Evolutionary conservation across 2,113 vertebrate species (phyloP).

Genomic region (Parus major): DNA sequence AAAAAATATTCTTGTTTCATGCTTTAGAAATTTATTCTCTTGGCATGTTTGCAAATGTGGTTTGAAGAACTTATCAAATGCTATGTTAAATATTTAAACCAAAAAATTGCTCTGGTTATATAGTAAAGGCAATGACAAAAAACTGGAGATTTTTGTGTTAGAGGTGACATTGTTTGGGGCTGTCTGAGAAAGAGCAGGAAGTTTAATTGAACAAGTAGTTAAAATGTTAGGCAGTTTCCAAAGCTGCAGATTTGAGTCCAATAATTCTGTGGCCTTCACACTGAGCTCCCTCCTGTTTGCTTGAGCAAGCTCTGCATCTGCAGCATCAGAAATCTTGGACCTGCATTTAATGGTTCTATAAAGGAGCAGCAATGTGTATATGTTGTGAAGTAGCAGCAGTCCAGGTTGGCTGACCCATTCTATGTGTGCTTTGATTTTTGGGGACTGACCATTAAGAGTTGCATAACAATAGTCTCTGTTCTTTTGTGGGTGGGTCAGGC

Average conservation of each 20-base stretch:
- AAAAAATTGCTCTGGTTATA: neutral
- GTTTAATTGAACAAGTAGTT: neutral
- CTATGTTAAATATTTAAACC: neutral
- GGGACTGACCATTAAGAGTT: neutral
- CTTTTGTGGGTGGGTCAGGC: neutral
- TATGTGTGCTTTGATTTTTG: neutral
- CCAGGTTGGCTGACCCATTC: neutral
- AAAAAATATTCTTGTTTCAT: constrained; percentile 4
- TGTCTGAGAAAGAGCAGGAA: neutral
- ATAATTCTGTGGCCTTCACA: neutral
- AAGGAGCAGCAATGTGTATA: neutral
- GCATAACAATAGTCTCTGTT: rapidly evolving
- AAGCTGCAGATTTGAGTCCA: neutral
- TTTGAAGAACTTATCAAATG: constrained; percentile 2
- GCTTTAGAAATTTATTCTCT: constrained; percentile 8
- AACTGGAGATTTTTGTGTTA: neutral
- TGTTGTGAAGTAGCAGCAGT: neutral
- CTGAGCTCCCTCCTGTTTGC: neutral
- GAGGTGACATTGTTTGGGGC: neutral
- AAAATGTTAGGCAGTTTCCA: neutral
- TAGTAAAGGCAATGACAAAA: neutral
- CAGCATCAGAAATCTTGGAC: neutral
- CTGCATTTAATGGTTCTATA: neutral
- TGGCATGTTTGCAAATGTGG: neutral
- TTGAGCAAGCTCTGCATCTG: neutral